Percentiles rank a stretch among this genome's conserved stretches.
These are phyloP conservation scores for Orthosia gracilis DNA, from an alignment of 2,888 invertebrate species.

Conservation along the genomic window DNA sequence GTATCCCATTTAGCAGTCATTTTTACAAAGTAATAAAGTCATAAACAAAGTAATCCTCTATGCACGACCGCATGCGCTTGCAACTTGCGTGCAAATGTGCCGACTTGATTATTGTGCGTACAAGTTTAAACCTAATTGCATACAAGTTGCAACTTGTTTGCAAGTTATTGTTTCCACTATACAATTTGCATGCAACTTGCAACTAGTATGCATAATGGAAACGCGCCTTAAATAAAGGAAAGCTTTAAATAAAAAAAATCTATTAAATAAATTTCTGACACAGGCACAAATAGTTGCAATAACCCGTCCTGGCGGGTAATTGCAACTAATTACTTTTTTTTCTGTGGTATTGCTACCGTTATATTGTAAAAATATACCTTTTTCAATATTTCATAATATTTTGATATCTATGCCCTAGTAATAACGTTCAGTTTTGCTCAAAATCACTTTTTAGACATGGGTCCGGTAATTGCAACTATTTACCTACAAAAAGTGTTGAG, in stretches of 20 bases:
- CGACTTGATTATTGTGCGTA: slow-evolving; percentile 46
- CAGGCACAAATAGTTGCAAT: slow-evolving; percentile 20
- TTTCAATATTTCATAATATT: slow-evolving; percentile 27
- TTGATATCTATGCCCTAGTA: slow-evolving; percentile 22
- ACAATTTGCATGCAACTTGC: slow-evolving; percentile 47
- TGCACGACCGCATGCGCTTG: no score
- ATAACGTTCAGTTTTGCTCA: slow-evolving; percentile 22
- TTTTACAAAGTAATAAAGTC: no score
- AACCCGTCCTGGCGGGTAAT: slow-evolving; percentile 19
- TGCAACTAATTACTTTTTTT: slow-evolving; percentile 24
- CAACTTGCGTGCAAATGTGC: no score
- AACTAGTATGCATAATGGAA: no score
- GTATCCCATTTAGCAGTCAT: no score
- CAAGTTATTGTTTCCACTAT: slow-evolving; percentile 41
- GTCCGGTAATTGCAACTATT: slow-evolving; percentile 23
- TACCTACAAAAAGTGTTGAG: slow-evolving; percentile 24
- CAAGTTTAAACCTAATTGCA: slow-evolving; percentile 43
- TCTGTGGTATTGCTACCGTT: slow-evolving; percentile 20
- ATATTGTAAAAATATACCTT: slow-evolving; percentile 23
- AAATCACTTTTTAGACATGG: slow-evolving; percentile 25
- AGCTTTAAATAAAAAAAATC: slow-evolving; percentile 13
- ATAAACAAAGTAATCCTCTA: no score
- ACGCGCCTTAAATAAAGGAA: slow-evolving; percentile 23
- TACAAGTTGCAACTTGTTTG: slow-evolving; percentile 36
- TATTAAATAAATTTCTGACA: slow-evolving; percentile 14